Base-by-base conservation (phyloP, 2,113 vertebrate genomes). In the Rhinolophus sinicus region DNA sequence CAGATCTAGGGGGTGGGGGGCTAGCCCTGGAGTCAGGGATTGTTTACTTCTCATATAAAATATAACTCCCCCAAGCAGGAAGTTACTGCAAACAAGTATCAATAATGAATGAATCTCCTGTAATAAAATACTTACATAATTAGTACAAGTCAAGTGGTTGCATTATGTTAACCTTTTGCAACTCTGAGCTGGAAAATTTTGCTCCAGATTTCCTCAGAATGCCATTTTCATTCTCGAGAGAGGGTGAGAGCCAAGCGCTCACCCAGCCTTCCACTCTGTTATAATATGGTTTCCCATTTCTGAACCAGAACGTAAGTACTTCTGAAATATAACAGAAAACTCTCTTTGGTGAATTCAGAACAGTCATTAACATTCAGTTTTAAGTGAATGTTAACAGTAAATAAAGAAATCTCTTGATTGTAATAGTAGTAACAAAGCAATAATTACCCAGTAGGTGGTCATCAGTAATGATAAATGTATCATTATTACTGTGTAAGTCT, bases 381-480 rank as follows among this genome's bases (percentile, higher is more conserved):
- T 99, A 99, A 99, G 98, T 99, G 98, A 99, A 98, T 98, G 98
- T 99, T 99, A 99, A 99, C 98, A 99, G 98, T 99, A 99, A 99
- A 98, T 99, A 99, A 99, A 98, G 98, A 98, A 99, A 98, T 98
- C 98, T 99, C 98, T 98, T 98, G 99, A 98, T 98, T 98, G 98
- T 99, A 98, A 98, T 99, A 98, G 98, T 98, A 97, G 98, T 98
- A 98, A 95, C 98, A 98, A 98, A 98, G 98, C 98, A 99, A 98
- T 99, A 98, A 99, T 99, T 99, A 99, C 98, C 97, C 99, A 99
- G 99, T 99, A 98, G 99, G 99, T 98, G 99, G 99, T 99, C 99
- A 99, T 99, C 99, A 99, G 98, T 98, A 98, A 98, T 99, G 98
- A 99, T 98, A 98, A 98, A 98, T 98, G 98, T 96, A 97, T 98